These are phyloP conservation scores for Acinonyx jubatus DNA, from an alignment of 2,113 vertebrate species.

Conservation along the genomic window DNA sequence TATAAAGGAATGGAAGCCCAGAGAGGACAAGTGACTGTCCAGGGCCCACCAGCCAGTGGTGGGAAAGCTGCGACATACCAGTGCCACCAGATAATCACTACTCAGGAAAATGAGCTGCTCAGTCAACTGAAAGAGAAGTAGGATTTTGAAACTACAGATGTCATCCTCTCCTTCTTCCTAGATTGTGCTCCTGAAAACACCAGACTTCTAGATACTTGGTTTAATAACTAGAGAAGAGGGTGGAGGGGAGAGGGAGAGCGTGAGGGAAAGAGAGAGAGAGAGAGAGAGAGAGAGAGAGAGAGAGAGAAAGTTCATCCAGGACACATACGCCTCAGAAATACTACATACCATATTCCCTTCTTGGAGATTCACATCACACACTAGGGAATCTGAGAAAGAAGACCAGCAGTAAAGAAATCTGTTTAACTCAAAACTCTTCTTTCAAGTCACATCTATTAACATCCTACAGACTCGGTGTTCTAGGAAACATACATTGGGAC, in stretches of 20 bases:
- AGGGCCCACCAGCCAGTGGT: background rate
- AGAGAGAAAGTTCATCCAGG: background rate
- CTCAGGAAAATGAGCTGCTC: background rate
- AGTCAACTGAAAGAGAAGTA: background rate
- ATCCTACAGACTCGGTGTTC: constrained; percentile 55
- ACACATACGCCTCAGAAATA: background rate
- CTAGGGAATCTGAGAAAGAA: constrained; percentile 14
- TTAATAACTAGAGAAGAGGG: background rate
- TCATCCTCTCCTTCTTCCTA: background rate
- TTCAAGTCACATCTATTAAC: constrained; percentile 63
- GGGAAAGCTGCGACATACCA: background rate
- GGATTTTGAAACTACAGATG: constrained; percentile 18
- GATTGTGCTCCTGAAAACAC: background rate
- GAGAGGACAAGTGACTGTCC: background rate
- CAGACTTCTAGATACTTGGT: background rate
- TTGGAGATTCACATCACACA: constrained; percentile 11
- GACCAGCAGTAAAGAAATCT: constrained; percentile 50
- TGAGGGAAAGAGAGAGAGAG: no score
- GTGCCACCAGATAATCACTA: background rate
- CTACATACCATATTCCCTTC: background rate
- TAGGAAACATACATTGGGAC: constrained; percentile 54
- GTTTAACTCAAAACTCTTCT: constrained; percentile 59
- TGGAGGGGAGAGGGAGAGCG: fast-evolving
- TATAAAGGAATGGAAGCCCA: background rate
- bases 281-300: background rate